These are phyloP conservation scores for Electrona antarctica DNA, from an alignment of 2,113 vertebrate species.

Conservation along the genomic window DNA sequence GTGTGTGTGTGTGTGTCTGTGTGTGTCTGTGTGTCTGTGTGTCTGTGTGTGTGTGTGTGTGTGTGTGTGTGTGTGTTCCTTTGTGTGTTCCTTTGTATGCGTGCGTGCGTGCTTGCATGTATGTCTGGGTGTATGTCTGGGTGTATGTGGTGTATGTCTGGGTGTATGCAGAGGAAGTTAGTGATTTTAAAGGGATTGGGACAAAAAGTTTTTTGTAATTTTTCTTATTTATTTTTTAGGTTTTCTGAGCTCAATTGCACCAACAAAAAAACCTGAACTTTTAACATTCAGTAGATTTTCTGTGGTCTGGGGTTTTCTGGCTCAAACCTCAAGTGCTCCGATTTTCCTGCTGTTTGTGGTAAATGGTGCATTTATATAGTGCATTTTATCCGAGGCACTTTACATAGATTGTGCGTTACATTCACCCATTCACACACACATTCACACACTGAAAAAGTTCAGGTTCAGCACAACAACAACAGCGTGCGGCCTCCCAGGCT, in stretches of 20 bases:
- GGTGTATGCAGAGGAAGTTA: not conserved
- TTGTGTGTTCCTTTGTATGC: not conserved
- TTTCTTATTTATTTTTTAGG: too few species aligned
- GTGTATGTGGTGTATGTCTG: not conserved
- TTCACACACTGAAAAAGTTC: not conserved
- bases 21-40: not conserved
- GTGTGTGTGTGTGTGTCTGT: not conserved
- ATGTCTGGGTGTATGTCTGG: not conserved
- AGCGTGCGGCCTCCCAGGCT: constrained; percentile 8
- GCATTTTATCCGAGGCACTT: too few species aligned
- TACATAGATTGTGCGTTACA: too few species aligned
- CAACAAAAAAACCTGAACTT: too few species aligned
- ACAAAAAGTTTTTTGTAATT: too few species aligned
- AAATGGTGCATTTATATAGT: too few species aligned
- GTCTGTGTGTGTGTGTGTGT: not conserved
- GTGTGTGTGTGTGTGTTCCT: not conserved
- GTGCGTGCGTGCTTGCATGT: not conserved
- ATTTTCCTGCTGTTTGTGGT: too few species aligned
- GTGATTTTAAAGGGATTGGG: not conserved
- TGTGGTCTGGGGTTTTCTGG: too few species aligned
- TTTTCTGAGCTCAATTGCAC: too few species aligned
- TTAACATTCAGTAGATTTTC: too few species aligned
- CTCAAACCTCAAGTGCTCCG: too few species aligned
- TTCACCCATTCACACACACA: not conserved
- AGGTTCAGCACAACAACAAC: not conserved